Evolutionary conservation across 2,797 vertebrate genomes (phyloP), one percentile per base, ranked within the genome.

Genomic region (Lophotriccus pileatus): DNA sequence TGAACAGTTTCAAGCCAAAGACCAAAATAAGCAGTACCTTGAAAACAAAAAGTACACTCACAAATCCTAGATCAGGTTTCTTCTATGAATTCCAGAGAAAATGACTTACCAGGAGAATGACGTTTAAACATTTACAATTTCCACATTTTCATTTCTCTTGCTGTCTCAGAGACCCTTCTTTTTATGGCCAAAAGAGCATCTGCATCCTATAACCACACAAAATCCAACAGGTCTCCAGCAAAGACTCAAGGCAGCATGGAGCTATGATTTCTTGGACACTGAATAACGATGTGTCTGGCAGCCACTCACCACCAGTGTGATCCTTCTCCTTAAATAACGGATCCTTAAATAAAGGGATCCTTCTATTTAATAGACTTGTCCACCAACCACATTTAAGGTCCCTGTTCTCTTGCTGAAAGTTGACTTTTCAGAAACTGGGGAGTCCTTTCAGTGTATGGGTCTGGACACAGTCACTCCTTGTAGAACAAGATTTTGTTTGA

Each of bases 231-330:
- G 56, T 13, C 14, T 80, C 53, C 19, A 37, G n/a, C 14, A 64
- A 15, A 63, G 3, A 39, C 43, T 84, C 19, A 13, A 52, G 27
- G 37, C 46, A 59, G 50, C 1, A 1, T 1, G 8, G 76, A 14
- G 39, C 20, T 14, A 6, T 7, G 8, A n/a, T 39, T 67, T 37
- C 64, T 58, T 46, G 28, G 27, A 46, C 47, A 23, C 7, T 41
- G 44, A 44, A 36, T 19, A 53, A 21, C 8, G 14, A 37, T 6
- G 23, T 52, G 23, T 64, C 63, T 10, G 21, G 16, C 64, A 92
- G n/a, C 25, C 46, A 60, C 47, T 27, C 21, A 27, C 4, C 12
- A 41, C 0, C 0, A 17, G 6, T 9, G 10, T 23, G 23, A 75
- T 43, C 46, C 20, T 74, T 64, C 34, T 28, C 28, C 68, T 36